phyloP scores from a whole-genome alignment of 2,888 invertebrate genomes.

The Cinara cedri region DNA sequence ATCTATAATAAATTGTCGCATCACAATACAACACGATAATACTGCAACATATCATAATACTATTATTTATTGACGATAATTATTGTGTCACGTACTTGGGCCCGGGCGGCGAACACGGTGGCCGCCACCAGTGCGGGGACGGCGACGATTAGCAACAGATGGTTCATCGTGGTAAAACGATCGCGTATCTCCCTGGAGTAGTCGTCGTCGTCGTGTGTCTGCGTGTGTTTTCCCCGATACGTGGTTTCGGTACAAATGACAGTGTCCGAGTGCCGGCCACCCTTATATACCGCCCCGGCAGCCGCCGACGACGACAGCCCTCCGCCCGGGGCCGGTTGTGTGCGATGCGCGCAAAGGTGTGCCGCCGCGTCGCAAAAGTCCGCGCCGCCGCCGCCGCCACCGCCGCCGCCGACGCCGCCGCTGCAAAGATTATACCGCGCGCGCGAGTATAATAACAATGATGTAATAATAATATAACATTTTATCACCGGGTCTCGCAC shows the following conservation, averaged over 20 bases:
- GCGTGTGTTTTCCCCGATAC: slow-evolving; percentile 47
- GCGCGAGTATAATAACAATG: too few species aligned
- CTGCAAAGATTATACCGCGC: neutral
- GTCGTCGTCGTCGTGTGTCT: slow-evolving; percentile 24
- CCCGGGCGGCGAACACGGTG: slow-evolving; percentile 39
- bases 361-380: neutral
- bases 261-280: slow-evolving; percentile 43
- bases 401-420: neutral
- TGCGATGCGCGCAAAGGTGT: slow-evolving; percentile 18
- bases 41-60: too few species aligned
- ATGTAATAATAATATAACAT: too few species aligned
- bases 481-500: too few species aligned
- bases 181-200: slow-evolving; percentile 11
- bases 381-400: too few species aligned
- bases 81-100: slow-evolving; percentile 44
- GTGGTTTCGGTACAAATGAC: slow-evolving; percentile 54
- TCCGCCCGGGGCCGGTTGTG: slow-evolving; percentile 18
- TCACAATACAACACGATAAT: neutral
- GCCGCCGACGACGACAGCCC: too few species aligned
- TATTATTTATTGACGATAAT: neutral
- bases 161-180: slow-evolving; percentile 43
- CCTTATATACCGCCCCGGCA: slow-evolving; percentile 51
- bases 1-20: too few species aligned
- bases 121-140: slow-evolving; percentile 13
- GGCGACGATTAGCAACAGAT: slow-evolving; percentile 52